phyloP scores from a whole-genome alignment of 2,888 invertebrate species.

The Parelbella ahira region DNA sequence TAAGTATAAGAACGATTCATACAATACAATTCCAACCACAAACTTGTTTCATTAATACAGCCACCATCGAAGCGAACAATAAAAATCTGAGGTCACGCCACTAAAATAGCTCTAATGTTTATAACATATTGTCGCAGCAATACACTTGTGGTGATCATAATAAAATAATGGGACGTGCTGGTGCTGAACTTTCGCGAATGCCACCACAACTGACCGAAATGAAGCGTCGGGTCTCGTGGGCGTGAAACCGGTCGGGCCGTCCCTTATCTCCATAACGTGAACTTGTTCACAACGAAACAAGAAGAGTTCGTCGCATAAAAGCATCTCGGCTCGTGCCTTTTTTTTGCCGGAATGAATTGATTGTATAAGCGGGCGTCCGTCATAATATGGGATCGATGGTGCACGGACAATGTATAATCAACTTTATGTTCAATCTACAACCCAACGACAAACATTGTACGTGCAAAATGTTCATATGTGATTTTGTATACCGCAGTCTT shows the following conservation, averaged over 20 bases:
- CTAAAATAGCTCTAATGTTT: slow-evolving; percentile 26
- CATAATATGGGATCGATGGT: too few relatives aligned
- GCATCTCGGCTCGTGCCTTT: slow-evolving; percentile 19
- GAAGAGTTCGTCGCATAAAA: slow-evolving; percentile 29
- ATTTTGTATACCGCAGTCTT: too few relatives aligned
- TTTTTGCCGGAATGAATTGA: too few relatives aligned
- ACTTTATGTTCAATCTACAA: too few relatives aligned
- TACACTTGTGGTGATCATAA: slow-evolving; percentile 1
- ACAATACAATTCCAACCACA: slow-evolving; percentile 35
- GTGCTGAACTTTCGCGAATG: slow-evolving; percentile 43
- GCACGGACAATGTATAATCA: too few relatives aligned
- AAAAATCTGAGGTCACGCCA: slow-evolving; percentile 34
- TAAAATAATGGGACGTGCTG: slow-evolving; percentile 10
- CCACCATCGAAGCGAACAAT: slow-evolving; percentile 29
- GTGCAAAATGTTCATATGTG: too few relatives aligned
- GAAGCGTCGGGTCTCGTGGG: slow-evolving; percentile 51
- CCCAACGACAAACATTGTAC: too few relatives aligned
- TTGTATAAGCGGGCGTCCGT: too few relatives aligned
- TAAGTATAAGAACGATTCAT: slow-evolving; percentile 27
- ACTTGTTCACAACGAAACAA: slow-evolving; percentile 34
- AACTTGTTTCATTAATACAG: slow-evolving; percentile 31
- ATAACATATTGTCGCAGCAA: slow-evolving; percentile 18
- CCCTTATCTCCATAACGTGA: slow-evolving; percentile 33
- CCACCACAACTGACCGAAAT: slow-evolving; percentile 34
- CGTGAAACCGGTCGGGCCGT: slow-evolving; percentile 53